Evolutionary conservation across 2,113 vertebrate genomes (phyloP).

Genomic region (Gnathonemus echidnorhynchus): DNA sequence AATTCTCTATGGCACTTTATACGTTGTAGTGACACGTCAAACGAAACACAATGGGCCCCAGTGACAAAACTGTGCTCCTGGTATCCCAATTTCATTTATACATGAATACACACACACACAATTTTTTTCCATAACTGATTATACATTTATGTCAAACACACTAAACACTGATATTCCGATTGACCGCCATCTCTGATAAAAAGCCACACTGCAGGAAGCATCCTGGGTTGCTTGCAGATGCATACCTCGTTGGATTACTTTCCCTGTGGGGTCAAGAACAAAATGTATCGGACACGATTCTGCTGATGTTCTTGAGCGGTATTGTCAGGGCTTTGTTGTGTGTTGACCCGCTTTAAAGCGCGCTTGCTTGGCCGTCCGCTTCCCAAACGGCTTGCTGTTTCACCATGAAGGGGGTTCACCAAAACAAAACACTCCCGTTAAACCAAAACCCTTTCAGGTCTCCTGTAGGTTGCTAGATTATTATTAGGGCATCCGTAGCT

Average conservation of each 20-base stretch:
- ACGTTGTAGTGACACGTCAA: not conserved
- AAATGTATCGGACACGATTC: not conserved
- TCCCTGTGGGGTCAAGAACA: not conserved
- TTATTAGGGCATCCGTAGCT: not conserved
- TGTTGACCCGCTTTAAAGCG: constrained; percentile 6
- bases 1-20: not conserved
- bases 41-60: not conserved
- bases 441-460: not conserved
- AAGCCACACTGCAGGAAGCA: not conserved
- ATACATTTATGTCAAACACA: not conserved
- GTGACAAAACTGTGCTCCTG: not conserved
- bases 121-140: not conserved
- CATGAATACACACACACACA: not conserved
- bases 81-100: not conserved
- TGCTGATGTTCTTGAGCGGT: not conserved
- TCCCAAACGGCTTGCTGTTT: not conserved
- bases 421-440: not conserved
- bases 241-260: not conserved
- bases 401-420: not conserved
- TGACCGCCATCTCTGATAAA: not conserved
- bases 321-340: constrained; percentile 12
- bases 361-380: not conserved
- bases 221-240: not conserved
- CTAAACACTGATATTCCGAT: not conserved
- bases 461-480: not conserved